These are phyloP conservation scores for Tricholauxania praeusta DNA, from an alignment of 2,888 invertebrate genomes.

Conservation along the genomic window DNA sequence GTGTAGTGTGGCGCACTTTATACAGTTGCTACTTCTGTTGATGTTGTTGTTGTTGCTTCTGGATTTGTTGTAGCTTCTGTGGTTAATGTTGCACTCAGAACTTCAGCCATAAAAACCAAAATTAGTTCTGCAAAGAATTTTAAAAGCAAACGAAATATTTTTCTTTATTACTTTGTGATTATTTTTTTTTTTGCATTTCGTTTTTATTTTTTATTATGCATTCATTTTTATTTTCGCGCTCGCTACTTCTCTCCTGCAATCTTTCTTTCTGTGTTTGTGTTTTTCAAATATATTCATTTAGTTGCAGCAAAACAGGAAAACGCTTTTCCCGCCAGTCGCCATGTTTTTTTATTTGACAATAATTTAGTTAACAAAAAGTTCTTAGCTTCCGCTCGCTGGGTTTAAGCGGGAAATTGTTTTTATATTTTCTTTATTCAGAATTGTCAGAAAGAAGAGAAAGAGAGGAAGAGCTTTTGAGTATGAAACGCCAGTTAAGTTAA, in stretches of 20 bases:
- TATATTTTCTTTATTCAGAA: not conserved
- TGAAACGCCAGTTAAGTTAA: not conserved
- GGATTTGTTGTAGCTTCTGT: conserved; percentile 12
- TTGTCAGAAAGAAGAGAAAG: not conserved
- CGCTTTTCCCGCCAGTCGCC: conserved; percentile 10
- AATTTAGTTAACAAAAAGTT: conserved; percentile 30
- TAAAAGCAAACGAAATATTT: conserved; percentile 41
- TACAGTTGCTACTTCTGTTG: not conserved
- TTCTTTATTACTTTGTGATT: conserved; percentile 39
- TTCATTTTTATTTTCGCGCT: not conserved
- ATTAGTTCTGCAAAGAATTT: conserved; percentile 48
- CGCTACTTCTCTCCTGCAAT: not conserved
- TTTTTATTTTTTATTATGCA: conserved; percentile 20
- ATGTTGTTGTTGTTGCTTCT: not conserved
- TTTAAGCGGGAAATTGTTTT: conserved; percentile 14
- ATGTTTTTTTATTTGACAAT: conserved; percentile 20
- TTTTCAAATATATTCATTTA: conserved; percentile 38
- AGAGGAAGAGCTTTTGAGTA: not conserved
- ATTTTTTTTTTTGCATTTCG: conserved; percentile 10
- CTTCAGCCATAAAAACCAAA: conserved; percentile 46
- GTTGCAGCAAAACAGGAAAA: conserved; percentile 23
- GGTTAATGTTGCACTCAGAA: conserved; percentile 46
- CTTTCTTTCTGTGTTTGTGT: not conserved
- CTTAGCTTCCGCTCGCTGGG: not conserved
- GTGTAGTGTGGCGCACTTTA: no score